These are phyloP conservation scores for Neelides folsomi DNA, from an alignment of 2,888 invertebrate genomes.

Conservation along the genomic window DNA sequence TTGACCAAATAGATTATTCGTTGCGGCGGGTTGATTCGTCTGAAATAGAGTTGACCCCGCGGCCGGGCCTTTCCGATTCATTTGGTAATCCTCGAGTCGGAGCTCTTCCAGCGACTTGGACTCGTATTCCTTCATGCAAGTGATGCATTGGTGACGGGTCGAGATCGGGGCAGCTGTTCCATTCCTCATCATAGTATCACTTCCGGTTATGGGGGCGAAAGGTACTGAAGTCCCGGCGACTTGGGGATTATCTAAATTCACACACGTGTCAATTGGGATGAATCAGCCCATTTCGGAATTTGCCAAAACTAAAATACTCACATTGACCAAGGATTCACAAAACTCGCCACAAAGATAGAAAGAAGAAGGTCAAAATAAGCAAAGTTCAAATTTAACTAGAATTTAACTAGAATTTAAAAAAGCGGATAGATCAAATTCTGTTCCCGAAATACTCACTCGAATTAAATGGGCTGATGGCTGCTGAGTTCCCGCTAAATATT, in stretches of 20 bases:
- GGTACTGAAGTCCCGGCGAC: constrained; percentile 26
- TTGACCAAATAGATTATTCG: constrained; percentile 21
- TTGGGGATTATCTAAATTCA: constrained; percentile 7
- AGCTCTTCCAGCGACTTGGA: constrained; percentile 86
- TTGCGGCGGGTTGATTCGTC: constrained; percentile 33
- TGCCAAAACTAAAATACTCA: too few relatives aligned
- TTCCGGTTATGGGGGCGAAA: constrained; percentile 48
- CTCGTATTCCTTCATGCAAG: constrained; percentile 98
- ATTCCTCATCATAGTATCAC: constrained; percentile 81
- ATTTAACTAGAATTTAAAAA: background rate
- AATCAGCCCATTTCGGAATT: too few relatives aligned
- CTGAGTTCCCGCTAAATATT: constrained; percentile 18
- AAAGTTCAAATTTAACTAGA: too few relatives aligned
- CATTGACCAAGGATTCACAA: too few relatives aligned
- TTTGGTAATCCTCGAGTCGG: constrained; percentile 80
- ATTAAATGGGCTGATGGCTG: constrained; percentile 22
- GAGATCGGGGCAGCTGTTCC: constrained; percentile 71
- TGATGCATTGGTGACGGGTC: constrained; percentile 91
- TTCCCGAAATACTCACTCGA: background rate
- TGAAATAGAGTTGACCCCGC: constrained; percentile 42
- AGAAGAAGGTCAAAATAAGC: too few relatives aligned
- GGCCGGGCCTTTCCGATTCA: constrained; percentile 65
- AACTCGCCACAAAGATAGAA: too few relatives aligned
- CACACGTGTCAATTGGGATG: background rate
- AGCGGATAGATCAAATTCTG: background rate